A percentile compares a stretch with the other conserved stretches of the same genome.
These are phyloP conservation scores for Oophaga sylvatica DNA, from an alignment of 2,797 vertebrate species.

Conservation along the genomic window DNA sequence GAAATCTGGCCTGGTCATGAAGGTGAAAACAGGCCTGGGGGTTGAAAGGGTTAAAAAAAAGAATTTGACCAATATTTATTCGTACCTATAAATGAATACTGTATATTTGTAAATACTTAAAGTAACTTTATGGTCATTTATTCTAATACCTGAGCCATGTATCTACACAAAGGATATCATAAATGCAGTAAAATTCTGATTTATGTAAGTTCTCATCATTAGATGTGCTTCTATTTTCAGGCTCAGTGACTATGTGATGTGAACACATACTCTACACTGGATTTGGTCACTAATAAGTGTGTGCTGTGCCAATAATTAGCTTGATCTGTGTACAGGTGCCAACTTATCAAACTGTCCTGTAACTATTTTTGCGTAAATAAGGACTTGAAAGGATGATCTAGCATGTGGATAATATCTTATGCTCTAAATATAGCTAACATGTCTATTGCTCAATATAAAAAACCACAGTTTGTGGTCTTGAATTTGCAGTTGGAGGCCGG, in stretches of 20 bases:
- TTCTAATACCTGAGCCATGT: not conserved
- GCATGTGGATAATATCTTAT: constrained; percentile 58
- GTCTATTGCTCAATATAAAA: constrained; percentile 51
- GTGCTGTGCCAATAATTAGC: constrained; percentile 42
- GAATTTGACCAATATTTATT: not conserved
- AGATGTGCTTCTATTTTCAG: constrained; percentile 30
- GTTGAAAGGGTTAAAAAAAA: no score
- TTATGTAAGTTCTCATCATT: not conserved
- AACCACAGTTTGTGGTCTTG: constrained; percentile 61
- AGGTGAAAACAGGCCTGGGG: no score
- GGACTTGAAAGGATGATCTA: constrained; percentile 53
- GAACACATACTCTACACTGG: not conserved
- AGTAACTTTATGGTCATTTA: not conserved
- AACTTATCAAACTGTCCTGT: constrained; percentile 49
- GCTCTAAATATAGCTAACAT: constrained; percentile 58
- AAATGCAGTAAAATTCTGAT: not conserved
- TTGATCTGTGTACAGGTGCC: constrained; percentile 50
- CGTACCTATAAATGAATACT: not conserved
- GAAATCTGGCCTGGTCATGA: no score
- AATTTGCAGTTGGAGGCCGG: constrained; percentile 57
- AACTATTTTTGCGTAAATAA: constrained; percentile 41
- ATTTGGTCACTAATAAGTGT: constrained; percentile 43
- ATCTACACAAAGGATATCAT: not conserved
- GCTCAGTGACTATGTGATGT: constrained; percentile 27
- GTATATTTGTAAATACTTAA: not conserved